Percentiles rank a stretch among this genome's conserved stretches.
Conservation (phyloP, 2,797 vertebrate species). For the Lacerta bilineata region DNA sequence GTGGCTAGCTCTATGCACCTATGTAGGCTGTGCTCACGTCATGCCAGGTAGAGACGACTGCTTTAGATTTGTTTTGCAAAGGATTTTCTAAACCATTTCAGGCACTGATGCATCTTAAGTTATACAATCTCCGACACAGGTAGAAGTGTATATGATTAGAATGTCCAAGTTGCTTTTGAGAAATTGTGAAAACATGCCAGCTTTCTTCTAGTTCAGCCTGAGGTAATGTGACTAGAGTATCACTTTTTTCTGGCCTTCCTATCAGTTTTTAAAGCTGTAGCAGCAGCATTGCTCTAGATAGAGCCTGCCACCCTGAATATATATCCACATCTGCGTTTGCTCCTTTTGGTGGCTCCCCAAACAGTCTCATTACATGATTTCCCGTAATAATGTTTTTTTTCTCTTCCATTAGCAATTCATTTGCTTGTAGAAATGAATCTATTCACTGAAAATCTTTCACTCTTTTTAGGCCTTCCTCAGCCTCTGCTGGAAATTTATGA, state of each 20-base stretch:
- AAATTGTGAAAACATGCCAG: not conserved
- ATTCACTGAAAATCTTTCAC: not conserved
- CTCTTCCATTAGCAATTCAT: not conserved
- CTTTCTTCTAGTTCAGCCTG: constrained; percentile 23
- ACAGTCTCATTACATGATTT: not conserved
- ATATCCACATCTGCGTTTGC: not conserved
- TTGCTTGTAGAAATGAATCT: rapidly evolving
- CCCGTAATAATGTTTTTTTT: not conserved
- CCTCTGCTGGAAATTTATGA: constrained; percentile 88
- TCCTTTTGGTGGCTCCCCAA: not conserved
- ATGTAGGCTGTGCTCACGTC: not conserved
- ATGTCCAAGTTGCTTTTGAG: constrained; percentile 12
- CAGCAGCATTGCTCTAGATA: not conserved
- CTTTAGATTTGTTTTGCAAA: not conserved
- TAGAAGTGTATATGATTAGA: not conserved
- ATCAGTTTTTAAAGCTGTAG: not conserved
- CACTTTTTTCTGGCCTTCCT: not conserved
- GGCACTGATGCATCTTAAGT: not conserved
- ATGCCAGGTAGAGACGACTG: not conserved
- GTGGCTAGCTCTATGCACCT: not conserved
- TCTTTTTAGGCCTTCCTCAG: constrained; percentile 86
- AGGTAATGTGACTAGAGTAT: not conserved
- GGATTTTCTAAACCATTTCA: not conserved
- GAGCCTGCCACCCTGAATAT: not conserved
- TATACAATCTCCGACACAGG: not conserved